Evolutionary conservation across 2,888 invertebrate species (phyloP).

Genomic region (Thumatha senex): DNA sequence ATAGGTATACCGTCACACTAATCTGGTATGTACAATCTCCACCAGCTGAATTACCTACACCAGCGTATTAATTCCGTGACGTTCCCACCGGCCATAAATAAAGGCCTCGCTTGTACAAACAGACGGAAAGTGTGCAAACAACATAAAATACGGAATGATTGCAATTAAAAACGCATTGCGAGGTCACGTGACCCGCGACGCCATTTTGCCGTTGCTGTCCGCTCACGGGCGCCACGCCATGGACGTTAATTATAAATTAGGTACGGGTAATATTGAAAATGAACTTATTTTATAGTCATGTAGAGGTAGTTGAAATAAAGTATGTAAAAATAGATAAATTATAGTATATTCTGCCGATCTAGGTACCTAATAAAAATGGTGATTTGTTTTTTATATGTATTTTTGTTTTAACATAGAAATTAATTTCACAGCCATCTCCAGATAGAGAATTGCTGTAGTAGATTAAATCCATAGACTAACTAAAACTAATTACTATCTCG

Average conservation of each 20-base stretch:
- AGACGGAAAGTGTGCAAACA: conserved; percentile 75
- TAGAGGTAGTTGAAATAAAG: too few relatives aligned
- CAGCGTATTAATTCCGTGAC: conserved; percentile 58
- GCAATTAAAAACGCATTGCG: conserved; percentile 82
- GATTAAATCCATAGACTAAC: too few relatives aligned
- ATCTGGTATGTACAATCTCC: conserved; percentile 16
- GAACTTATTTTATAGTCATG: conserved; percentile 18
- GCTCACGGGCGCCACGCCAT: conserved; percentile 20
- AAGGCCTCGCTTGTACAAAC: conserved; percentile 70
- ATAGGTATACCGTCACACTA: not conserved
- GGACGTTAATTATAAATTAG: conserved; percentile 52
- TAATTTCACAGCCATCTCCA: too few relatives aligned
- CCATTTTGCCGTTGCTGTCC: conserved; percentile 62
- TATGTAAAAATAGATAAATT: too few relatives aligned
- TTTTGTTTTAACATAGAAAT: too few relatives aligned
- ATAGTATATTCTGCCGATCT: too few relatives aligned
- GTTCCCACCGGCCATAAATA: conserved; percentile 80
- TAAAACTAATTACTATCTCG: too few relatives aligned
- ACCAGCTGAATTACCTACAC: conserved; percentile 25
- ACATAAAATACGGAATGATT: conserved; percentile 83
- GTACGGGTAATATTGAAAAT: conserved; percentile 30
- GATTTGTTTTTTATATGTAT: too few relatives aligned
- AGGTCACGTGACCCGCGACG: conserved; percentile 65
- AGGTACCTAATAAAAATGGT: too few relatives aligned
- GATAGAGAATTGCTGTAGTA: too few relatives aligned